Evolutionary conservation across 2,888 invertebrate genomes (phyloP), one percentile per base, ranked within the genome.

Genomic region (Trisateles emortualis): DNA sequence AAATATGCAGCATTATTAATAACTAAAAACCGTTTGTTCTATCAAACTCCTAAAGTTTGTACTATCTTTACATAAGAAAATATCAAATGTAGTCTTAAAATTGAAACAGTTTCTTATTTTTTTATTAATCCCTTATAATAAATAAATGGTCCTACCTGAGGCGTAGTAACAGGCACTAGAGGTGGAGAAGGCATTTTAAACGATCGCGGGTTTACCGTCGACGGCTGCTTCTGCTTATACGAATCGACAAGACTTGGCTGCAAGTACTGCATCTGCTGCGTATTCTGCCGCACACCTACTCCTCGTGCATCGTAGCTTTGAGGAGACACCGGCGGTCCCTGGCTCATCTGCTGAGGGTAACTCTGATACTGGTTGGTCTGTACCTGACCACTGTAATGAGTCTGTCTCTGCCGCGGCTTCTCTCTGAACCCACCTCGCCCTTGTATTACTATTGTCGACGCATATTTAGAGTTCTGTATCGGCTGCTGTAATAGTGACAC

Each of bases 171-270:
- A 0, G 88, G 77, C 51, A 81, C 84, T 0, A 88, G 72, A 0
- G 93, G 92, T 39, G 93, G 93, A 9, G 93, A 93, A 22, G 93
- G 93, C 78, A 93, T 81, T 70, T 93, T 93, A 68, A 93, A 93
- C 19, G 90, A 77, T 35, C 87, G 83, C 41, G 82, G 48, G 53
- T 74, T 82, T 24, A 64, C 56, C 14, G 68, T 46, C 16, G 63
- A 52, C 24, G 78, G 59, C 14, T 64, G 45, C 68, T 90, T 88
- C 19, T 76, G 63, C 64, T 92, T 92, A 73, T 86, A 92, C 19
- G 72, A 50, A 41, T 89, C 88, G 13, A 71, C 72, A 0, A 78
- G 47, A 39, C 59, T 73, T 14, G 86, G 83, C 70, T 86, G 86
- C 72, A 92, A 59, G 73, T 91, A 92, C 62, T 88, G 87, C 76